Conservation (phyloP, 1,140 invertebrate genomes). For the Mya arenaria region DNA sequence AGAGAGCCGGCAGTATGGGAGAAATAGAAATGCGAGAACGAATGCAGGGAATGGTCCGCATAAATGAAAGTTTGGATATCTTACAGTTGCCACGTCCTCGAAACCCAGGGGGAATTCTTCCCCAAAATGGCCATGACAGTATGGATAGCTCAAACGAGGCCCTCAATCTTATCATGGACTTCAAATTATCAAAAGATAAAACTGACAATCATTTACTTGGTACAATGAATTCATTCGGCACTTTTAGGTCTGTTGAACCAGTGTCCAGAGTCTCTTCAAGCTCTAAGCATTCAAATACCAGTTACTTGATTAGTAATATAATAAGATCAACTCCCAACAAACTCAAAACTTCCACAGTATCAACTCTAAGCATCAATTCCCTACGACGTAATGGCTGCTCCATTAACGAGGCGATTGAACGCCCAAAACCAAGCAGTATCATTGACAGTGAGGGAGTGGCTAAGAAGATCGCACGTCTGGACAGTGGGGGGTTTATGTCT, state of each 20-base stretch:
- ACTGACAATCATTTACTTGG: too few species aligned
- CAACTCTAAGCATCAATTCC: not conserved
- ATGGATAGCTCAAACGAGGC: constrained; percentile 31
- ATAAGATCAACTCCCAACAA: constrained; percentile 49
- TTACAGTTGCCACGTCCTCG: constrained; percentile 46
- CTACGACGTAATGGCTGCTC: constrained; percentile 9
- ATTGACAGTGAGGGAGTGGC: constrained; percentile 53
- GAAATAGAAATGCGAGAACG: constrained; percentile 50
- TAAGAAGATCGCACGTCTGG: constrained; percentile 47
- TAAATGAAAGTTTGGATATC: constrained; percentile 47
- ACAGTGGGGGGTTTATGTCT: constrained; percentile 28
- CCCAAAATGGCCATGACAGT: constrained; percentile 29
- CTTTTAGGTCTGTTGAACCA: not conserved
- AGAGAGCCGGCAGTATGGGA: constrained; percentile 45
- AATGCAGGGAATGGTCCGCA: constrained; percentile 22
- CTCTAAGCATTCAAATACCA: constrained; percentile 35
- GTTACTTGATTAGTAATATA: constrained; percentile 49
- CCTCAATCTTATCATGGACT: constrained; percentile 26
- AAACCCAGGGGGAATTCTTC: constrained; percentile 45
- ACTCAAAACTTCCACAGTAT: not conserved
- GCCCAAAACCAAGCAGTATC: constrained; percentile 38
- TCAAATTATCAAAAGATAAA: not conserved
- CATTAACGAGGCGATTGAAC: constrained; percentile 43
- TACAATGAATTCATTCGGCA: not conserved
- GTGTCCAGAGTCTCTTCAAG: constrained; percentile 2